Evolutionary conservation across 2,888 invertebrate species (phyloP).

Genomic region (Carterocephalus palaemon): DNA sequence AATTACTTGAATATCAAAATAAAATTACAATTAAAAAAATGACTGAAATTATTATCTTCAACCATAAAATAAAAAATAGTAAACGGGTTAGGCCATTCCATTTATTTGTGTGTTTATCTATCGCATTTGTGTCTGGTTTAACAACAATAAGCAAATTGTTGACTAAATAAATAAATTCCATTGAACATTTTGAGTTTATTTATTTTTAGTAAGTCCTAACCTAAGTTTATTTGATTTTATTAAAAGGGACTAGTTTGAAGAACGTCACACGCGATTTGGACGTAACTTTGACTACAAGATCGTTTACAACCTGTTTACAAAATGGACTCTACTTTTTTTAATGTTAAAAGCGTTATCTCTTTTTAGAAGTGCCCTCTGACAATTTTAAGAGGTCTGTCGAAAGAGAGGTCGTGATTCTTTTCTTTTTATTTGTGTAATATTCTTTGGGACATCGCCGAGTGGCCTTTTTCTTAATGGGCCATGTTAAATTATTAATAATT

Average conservation of each 20-base stretch:
- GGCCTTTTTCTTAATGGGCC: conserved; percentile 50
- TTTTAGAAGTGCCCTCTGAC: conserved; percentile 63
- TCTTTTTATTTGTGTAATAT: conserved; percentile 40
- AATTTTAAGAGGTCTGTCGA: conserved; percentile 59
- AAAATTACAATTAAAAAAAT: not conserved
- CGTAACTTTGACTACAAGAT: conserved; percentile 38
- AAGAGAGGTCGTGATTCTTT: conserved; percentile 44
- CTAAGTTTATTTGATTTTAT: too few relatives aligned
- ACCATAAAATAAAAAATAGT: too few relatives aligned
- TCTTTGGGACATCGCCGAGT: conserved; percentile 39
- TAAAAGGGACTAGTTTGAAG: too few relatives aligned
- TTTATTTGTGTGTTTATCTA: too few relatives aligned
- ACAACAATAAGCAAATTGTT: too few relatives aligned
- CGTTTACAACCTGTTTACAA: conserved; percentile 72
- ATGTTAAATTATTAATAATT: conserved; percentile 61
- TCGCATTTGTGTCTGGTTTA: too few relatives aligned
- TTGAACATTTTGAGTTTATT: too few relatives aligned
- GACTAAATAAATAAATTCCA: too few relatives aligned
- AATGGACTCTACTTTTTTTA: conserved; percentile 59
- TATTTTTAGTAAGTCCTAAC: too few relatives aligned
- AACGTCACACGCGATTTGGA: conserved; percentile 23
- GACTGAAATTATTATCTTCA: too few relatives aligned
- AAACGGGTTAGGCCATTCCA: too few relatives aligned
- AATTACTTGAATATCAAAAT: not conserved
- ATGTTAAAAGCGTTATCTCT: conserved; percentile 61